These are phyloP conservation scores for Enteromius trimaculatus DNA, from an alignment of 2,797 vertebrate genomes.

Conservation along the genomic window DNA sequence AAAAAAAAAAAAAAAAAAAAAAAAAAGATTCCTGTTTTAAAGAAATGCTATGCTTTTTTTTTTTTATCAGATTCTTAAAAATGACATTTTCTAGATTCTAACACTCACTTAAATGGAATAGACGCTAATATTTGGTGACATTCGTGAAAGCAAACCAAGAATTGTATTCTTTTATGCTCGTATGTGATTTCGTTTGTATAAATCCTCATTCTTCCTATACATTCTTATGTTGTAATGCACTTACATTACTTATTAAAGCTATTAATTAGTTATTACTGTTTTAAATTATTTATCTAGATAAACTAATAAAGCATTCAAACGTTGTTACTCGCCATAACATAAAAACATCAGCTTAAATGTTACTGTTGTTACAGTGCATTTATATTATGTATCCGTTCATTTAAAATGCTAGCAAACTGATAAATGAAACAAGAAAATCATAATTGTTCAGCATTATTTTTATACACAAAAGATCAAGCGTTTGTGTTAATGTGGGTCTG, in stretches of 20 bases:
- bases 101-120: not conserved
- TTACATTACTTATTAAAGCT: not conserved
- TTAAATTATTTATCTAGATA: not conserved
- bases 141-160: not conserved
- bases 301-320: not conserved
- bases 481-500: not conserved
- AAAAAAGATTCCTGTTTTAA: no score
- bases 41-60: no score
- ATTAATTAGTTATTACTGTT: not conserved
- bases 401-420: not conserved
- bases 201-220: not conserved
- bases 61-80: no score
- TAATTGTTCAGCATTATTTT: not conserved
- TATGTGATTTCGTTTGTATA: not conserved
- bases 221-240: not conserved
- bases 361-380: not conserved
- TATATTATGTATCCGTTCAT: not conserved
- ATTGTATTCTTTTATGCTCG: not conserved
- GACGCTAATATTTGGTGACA: not conserved
- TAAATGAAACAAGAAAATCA: not conserved
- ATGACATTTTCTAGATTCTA: not conserved
- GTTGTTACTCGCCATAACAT: not conserved
- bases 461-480: not conserved
- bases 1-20: not conserved
- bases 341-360: not conserved